Evolutionary conservation across 2,888 invertebrate genomes (phyloP).

Genomic region (Drosophila macrospina): DNA sequence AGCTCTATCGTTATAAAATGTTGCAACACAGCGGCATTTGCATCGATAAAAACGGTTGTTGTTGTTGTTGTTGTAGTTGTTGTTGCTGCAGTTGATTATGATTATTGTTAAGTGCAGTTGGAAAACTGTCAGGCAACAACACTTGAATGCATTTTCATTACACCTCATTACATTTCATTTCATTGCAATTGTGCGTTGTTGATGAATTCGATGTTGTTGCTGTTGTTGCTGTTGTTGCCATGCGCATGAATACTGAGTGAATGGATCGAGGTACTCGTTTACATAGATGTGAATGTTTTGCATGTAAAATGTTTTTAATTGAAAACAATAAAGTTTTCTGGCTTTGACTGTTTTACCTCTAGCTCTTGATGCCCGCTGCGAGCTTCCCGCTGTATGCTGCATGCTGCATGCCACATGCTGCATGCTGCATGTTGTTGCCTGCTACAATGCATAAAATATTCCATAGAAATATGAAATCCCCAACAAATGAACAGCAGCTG

Average conservation of each 20-base stretch:
- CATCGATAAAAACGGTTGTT: constrained; percentile 9
- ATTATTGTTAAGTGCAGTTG: constrained; percentile 75
- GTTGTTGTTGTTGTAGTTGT: constrained; percentile 30
- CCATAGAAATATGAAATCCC: constrained; percentile 55
- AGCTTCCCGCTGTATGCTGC: not conserved
- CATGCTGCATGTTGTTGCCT: not conserved
- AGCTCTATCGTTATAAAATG: not conserved
- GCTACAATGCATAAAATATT: constrained; percentile 52
- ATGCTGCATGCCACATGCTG: not conserved
- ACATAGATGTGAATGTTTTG: constrained; percentile 69
- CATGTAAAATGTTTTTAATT: constrained; percentile 79
- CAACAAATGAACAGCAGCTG: constrained; percentile 34
- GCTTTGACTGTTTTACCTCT: constrained; percentile 37
- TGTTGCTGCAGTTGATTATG: constrained; percentile 47
- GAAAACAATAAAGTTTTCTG: constrained; percentile 78
- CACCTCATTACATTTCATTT: constrained; percentile 79
- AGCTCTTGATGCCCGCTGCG: constrained; percentile 1
- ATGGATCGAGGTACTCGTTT: constrained; percentile 68
- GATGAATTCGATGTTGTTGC: constrained; percentile 51
- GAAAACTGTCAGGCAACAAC: constrained; percentile 65
- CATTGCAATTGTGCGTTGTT: constrained; percentile 73
- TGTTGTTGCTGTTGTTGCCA: constrained; percentile 30
- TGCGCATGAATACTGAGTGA: constrained; percentile 53
- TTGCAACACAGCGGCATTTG: not conserved
- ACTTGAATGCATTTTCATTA: constrained; percentile 80